Conservation (phyloP, 2,113 vertebrate species). For the Lophius piscatorius region DNA sequence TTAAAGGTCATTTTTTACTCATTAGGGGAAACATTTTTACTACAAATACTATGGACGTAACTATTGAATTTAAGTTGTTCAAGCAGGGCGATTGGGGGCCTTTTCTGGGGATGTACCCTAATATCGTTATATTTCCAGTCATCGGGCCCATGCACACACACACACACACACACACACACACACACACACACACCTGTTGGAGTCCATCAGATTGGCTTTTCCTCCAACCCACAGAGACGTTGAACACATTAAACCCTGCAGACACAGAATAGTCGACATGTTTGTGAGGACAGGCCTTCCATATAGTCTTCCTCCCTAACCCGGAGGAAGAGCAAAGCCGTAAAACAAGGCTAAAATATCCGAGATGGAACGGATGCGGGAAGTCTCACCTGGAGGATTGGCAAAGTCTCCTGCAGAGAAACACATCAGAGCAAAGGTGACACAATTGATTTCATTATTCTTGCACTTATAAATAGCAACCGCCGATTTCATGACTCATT, state of each 20-base stretch:
- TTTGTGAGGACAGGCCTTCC: too few relatives aligned
- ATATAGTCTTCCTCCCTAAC: too few relatives aligned
- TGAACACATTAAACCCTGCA: slow-evolving; percentile 82
- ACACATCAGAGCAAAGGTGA: slow-evolving; percentile 19
- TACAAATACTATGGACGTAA: too few relatives aligned
- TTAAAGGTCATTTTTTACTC: too few relatives aligned
- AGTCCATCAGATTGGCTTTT: slow-evolving; percentile 39
- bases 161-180: slow-evolving; percentile 23
- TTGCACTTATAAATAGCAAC: too few relatives aligned
- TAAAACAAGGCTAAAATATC: too few relatives aligned
- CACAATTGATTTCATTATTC: not conserved
- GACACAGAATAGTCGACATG: slow-evolving; percentile 24
- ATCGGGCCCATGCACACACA: not conserved
- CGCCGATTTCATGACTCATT: too few relatives aligned
- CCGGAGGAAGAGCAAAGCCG: too few relatives aligned
- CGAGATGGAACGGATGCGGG: not conserved
- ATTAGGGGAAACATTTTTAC: too few relatives aligned
- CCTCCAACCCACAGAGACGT: slow-evolving; percentile 78
- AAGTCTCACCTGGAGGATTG: slow-evolving; percentile 82
- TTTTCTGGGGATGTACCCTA: too few relatives aligned
- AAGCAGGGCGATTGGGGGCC: too few relatives aligned
- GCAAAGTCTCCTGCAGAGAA: slow-evolving; percentile 75
- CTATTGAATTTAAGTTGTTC: too few relatives aligned
- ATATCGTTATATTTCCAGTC: not conserved
- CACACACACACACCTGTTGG: slow-evolving; percentile 62